Evolutionary conservation across 1,140 invertebrate genomes (phyloP), one percentile per base, ranked within the genome.

Genomic region (Halyomorpha halys): DNA sequence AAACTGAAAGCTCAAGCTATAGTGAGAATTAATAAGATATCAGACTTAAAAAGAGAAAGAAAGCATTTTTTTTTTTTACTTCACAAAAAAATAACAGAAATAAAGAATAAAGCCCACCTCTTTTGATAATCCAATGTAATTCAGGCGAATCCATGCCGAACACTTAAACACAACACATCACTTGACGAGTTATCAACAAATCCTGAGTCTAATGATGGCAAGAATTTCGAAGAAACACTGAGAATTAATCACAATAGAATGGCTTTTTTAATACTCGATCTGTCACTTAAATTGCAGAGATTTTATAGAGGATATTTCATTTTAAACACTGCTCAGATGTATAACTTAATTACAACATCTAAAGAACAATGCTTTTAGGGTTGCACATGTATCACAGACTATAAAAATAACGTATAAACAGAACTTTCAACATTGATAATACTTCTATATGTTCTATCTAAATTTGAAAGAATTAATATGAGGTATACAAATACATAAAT

Each of bases 321-420:
- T 19, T 49, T 8, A n/a, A 49, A 49, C 47, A 49, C n/a, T 21
- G 21, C n/a, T 49, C 21, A 19, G 47, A 11, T 21, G 23, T 21
- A 56, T 23, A 25, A 19, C 6, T 25, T 23, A 25, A 56, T 56
- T 56, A 56, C 19, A 56, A 56, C 23, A 19, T 56, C 27, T 23
- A 16, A 2, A 56, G 18, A 56, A 16, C 23, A 56, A n/a, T 16
- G 53, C 11, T 23, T 56, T 5, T 56, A 56, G 23, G 53, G 18
- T 56, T 56, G 53, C 53, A 23, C 53, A 56, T 56, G 53, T 56
- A 56, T 56, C 53, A 56, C 53, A 56, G 53, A 56, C 53, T 56
- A 56, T 56, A 25, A 56, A 3, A 56, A 56, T 23, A 25, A 25
- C 34, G 11, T 39, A 39, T 39, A 39, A 39, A 39, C 34, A 39